A percentile compares a stretch with the other conserved stretches of the same genome.
Evolutionary conservation across 1,140 invertebrate genomes (phyloP).

Genomic region (Neelides sp.): DNA sequence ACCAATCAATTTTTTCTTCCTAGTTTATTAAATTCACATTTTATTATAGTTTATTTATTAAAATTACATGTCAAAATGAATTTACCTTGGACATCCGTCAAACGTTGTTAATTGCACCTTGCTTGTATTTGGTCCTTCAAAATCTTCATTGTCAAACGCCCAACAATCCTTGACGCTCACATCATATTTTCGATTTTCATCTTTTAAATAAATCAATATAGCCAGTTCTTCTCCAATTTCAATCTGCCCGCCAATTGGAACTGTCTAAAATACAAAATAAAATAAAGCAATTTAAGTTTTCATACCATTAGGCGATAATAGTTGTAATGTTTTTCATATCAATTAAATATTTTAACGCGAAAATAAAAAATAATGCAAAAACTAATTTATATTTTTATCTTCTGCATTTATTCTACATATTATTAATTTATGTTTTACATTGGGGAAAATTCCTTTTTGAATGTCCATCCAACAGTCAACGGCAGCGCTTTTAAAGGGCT

Average conservation of each 20-base stretch:
- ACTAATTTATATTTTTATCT: not conserved
- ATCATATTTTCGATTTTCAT: conserved; percentile 49
- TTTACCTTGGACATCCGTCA: conserved; percentile 51
- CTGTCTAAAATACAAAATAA: conserved; percentile 37
- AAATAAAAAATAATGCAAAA: conserved; percentile 4
- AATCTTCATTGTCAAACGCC: conserved; percentile 54
- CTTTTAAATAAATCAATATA: conserved; percentile 54
- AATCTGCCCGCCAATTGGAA: conserved; percentile 47
- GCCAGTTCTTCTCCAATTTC: conserved; percentile 57
- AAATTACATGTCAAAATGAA: not conserved
- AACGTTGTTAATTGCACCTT: conserved; percentile 51
- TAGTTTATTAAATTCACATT: conserved; percentile 33
- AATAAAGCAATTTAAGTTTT: not conserved
- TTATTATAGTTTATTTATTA: not conserved
- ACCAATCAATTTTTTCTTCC: conserved; percentile 53
- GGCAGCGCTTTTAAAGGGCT: conserved; percentile 46
- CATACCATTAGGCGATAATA: not conserved
- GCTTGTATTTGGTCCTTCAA: conserved; percentile 45
- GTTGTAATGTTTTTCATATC: not conserved
- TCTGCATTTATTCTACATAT: not conserved
- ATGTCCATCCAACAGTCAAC: conserved; percentile 67
- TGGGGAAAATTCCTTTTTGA: conserved; percentile 52
- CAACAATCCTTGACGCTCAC: conserved; percentile 56
- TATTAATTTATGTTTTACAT: conserved; percentile 41
- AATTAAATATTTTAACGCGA: conserved; percentile 10